Evolutionary conservation across 2,797 vertebrate genomes (phyloP).

Genomic region (Pseudochromis fuscus): DNA sequence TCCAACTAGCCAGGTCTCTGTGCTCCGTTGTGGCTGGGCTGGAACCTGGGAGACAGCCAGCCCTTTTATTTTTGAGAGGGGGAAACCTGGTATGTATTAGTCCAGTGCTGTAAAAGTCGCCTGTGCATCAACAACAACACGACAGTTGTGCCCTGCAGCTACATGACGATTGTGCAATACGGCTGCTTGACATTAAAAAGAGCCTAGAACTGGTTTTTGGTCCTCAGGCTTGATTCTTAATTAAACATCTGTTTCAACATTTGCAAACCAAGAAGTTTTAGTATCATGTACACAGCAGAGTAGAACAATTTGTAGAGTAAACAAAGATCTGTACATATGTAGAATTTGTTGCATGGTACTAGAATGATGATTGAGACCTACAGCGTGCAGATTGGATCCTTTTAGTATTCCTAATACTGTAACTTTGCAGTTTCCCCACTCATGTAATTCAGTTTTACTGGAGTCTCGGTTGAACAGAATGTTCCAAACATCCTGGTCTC

Average conservation of each 20-base stretch:
- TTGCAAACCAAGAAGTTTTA: not conserved
- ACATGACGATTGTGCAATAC: conserved; percentile 57
- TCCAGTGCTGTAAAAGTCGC: conserved; percentile 32
- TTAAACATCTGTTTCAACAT: conserved; percentile 13
- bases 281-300: not conserved
- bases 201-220: conserved; percentile 51
- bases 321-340: not conserved
- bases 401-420: not conserved
- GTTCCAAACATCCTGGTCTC: conserved; percentile 49
- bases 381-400: not conserved
- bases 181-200: conserved; percentile 5
- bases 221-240: conserved; percentile 21
- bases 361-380: too few relatives aligned
- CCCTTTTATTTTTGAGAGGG: conserved; percentile 7
- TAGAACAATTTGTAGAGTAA: not conserved
- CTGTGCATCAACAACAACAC: conserved; percentile 36
- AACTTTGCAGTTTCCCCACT: not conserved
- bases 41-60: conserved; percentile 20
- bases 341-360: not conserved
- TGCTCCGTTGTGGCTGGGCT: conserved; percentile 28
- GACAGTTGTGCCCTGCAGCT: conserved; percentile 68
- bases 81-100: conserved; percentile 44
- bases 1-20: conserved; percentile 29
- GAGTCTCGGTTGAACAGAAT: conserved; percentile 63
- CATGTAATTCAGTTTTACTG: conserved; percentile 13